These are phyloP conservation scores for Tenebrosternarchus preto DNA, from an alignment of 2,113 vertebrate species.

Conservation along the genomic window DNA sequence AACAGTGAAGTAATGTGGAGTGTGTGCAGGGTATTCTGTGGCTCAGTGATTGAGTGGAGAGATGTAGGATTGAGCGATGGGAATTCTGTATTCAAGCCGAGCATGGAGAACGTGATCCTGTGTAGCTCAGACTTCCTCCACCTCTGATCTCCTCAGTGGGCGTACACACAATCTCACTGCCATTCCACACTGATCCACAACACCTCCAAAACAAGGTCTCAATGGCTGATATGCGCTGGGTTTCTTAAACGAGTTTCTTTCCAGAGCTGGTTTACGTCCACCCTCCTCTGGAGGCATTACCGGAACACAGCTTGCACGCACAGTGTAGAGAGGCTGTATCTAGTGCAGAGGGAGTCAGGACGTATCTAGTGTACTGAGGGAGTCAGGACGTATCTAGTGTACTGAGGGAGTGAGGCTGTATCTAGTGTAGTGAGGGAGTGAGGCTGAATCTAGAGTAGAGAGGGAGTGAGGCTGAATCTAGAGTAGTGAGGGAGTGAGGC, in stretches of 20 bases:
- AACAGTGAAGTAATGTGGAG: not conserved
- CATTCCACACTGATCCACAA: not conserved
- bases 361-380: no score
- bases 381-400: no score
- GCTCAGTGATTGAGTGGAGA: constrained; percentile 35
- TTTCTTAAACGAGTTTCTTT: not conserved
- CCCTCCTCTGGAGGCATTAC: not conserved
- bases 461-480: no score
- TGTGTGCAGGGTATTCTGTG: constrained; percentile 15
- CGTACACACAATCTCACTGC: not conserved
- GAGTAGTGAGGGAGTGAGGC: no score
- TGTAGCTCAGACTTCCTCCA: not conserved
- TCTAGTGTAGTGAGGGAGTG: no score
- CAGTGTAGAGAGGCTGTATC: not conserved
- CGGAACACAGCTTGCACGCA: not conserved
- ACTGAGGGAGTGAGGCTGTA: no score
- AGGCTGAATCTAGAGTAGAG: no score
- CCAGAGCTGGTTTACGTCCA: not conserved
- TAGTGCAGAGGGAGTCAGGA: not conserved
- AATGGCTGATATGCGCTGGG: not conserved
- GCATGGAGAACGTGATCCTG: constrained; percentile 24
- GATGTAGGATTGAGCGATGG: constrained; percentile 33
- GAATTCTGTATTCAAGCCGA: constrained; percentile 28
- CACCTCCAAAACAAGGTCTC: not conserved
- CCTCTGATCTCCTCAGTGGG: not conserved